Evolutionary conservation across 2,113 vertebrate genomes (phyloP).

Genomic region (Cyprinodon tularosa): DNA sequence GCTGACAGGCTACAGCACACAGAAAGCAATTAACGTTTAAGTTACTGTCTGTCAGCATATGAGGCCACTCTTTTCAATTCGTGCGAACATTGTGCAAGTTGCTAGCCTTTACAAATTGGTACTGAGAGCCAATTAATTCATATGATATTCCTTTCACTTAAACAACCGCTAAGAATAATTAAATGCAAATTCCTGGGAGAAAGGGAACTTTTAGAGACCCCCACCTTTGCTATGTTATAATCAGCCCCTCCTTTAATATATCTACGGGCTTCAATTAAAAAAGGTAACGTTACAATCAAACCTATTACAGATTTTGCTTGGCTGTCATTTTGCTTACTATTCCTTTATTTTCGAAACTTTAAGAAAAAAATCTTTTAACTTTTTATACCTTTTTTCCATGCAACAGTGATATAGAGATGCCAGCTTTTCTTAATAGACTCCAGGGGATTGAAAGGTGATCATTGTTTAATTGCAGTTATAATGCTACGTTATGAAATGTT

Average conservation of each 20-base stretch:
- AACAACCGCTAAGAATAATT: slow-evolving; percentile 32
- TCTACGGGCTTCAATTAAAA: slow-evolving; percentile 16
- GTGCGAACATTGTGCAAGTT: slow-evolving; percentile 13
- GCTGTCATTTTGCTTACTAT: not conserved
- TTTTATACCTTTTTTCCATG: slow-evolving; percentile 6
- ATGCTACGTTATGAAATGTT: slow-evolving; percentile 15
- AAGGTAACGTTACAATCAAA: slow-evolving; percentile 27
- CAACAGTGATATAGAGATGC: not conserved
- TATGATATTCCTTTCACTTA: slow-evolving; percentile 46
- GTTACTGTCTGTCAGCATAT: slow-evolving; percentile 13
- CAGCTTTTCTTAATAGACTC: not conserved
- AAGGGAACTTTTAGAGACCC: slow-evolving; percentile 38
- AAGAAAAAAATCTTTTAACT: slow-evolving; percentile 12
- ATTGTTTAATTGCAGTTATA: slow-evolving; percentile 15
- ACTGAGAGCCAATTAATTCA: slow-evolving; percentile 51
- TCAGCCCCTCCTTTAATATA: slow-evolving; percentile 40
- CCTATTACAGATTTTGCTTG: too few species aligned
- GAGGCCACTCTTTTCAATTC: slow-evolving; percentile 20
- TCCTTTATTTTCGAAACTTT: slow-evolving; percentile 1
- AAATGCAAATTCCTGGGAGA: slow-evolving; percentile 49
- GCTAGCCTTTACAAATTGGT: slow-evolving; percentile 24
- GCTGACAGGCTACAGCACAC: slow-evolving; percentile 10
- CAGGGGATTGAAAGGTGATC: slow-evolving; percentile 13
- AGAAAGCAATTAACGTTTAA: not conserved
- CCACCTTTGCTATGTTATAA: slow-evolving; percentile 38